These are phyloP conservation scores for Iselma pallidipennis DNA, from an alignment of 2,888 invertebrate genomes.

Conservation along the genomic window DNA sequence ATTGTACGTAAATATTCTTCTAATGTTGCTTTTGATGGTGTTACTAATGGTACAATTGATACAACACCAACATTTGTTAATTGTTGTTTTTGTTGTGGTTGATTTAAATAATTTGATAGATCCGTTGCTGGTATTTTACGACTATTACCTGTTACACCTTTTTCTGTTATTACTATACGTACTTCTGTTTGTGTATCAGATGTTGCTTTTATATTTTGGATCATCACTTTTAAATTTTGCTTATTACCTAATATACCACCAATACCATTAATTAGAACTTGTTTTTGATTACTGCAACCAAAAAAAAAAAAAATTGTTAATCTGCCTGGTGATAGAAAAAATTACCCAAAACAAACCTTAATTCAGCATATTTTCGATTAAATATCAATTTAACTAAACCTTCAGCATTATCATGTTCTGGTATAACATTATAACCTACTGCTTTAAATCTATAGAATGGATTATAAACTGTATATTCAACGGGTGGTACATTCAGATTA, in stretches of 20 bases:
- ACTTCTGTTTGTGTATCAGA: slow-evolving; percentile 79
- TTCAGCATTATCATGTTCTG: slow-evolving; percentile 85
- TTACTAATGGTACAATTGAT: slow-evolving; percentile 72
- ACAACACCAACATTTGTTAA: slow-evolving; percentile 73
- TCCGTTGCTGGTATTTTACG: slow-evolving; percentile 75
- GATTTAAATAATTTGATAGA: slow-evolving; percentile 70
- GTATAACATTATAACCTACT: slow-evolving; percentile 88
- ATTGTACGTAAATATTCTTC: slow-evolving; percentile 89
- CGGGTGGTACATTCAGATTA: slow-evolving; percentile 73
- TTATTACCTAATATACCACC: slow-evolving; percentile 79
- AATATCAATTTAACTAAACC: slow-evolving; percentile 87
- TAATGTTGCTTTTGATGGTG: slow-evolving; percentile 76
- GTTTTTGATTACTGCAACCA: slow-evolving; percentile 67
- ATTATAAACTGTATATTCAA: slow-evolving; percentile 86
- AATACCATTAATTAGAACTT: slow-evolving; percentile 68
- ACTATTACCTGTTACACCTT: slow-evolving; percentile 65
- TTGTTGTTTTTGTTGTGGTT: slow-evolving; percentile 71
- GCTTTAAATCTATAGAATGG: slow-evolving; percentile 93
- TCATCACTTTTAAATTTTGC: slow-evolving; percentile 77
- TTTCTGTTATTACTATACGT: slow-evolving; percentile 74
- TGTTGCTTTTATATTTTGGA: slow-evolving; percentile 77
- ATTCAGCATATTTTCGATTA: slow-evolving; percentile 78
- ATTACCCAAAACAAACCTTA: slow-evolving; percentile 62
- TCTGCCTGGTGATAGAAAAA: background rate
- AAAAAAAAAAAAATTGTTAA: background rate